Base-by-base conservation (phyloP, 2,888 invertebrate species). In the Philereme vetulata region DNA sequence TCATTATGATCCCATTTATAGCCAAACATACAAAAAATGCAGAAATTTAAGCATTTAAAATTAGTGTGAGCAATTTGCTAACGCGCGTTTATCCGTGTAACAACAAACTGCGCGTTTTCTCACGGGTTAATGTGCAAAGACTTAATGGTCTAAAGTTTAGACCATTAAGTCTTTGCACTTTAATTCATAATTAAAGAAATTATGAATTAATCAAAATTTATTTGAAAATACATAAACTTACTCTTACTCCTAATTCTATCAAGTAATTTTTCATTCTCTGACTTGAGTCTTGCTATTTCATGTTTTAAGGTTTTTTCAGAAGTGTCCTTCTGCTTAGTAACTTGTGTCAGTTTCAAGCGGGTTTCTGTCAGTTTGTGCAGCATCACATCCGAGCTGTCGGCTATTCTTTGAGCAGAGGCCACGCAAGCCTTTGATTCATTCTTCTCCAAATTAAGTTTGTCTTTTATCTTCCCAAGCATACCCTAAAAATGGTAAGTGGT, bases 371-470 rank as follows among this genome's bases (percentile, higher is more conserved):
- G 69, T 60, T 82, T 82, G 52, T 84, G 81, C 43, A 82, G 69
- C 57, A 90, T 70, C 10, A 79, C 81, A 67, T 87, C 84, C n/a
- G 88, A 88, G 46, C 81, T 85, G 58, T 90, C 90, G 0, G 90
- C 81, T 44, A 89, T 81, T 61, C 86, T 82, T 65, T 88, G 90
- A 1, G 89, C 90, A 47, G 90, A 84, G 38, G 88, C 88, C 36
- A 91, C 82, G 77, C 91, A 92, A 9, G 90, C 86, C 67, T 79
- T 85, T 3, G 90, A 78, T 72, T 90, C 88, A 80, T 86, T 88
- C 67, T 87, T 87, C 63, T 90, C 90, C 4, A 61, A 64, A 60
- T 67, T 78, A 42, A 90, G 71, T 67, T 82, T 85, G 32, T 82
- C 78, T 68, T 86, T 89, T 4, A 88, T 64, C 55, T 71, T 82